These are phyloP conservation scores for Bradynema listronoti DNA, from an alignment of 1,140 invertebrate genomes.

Conservation along the genomic window DNA sequence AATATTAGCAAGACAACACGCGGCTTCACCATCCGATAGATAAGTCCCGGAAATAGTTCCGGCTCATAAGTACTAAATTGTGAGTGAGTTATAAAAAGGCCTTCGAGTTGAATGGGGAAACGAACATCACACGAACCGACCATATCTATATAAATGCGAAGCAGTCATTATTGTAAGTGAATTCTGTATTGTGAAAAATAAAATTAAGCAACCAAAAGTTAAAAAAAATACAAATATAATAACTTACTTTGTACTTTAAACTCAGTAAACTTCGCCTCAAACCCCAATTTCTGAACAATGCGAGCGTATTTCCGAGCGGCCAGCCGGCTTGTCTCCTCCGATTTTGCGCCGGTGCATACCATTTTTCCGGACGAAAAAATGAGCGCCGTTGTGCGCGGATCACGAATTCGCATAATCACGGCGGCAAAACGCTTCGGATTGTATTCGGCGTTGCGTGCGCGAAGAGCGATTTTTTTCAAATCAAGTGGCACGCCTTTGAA, in stretches of 20 bases:
- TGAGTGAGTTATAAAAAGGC: conserved; percentile 86
- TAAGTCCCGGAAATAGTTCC: conserved; percentile 88
- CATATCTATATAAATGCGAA: too few relatives aligned
- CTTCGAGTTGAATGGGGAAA: conserved; percentile 95
- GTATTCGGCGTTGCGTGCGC: conserved; percentile 98
- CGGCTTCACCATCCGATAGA: conserved; percentile 98
- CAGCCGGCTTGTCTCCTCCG: conserved; percentile 73
- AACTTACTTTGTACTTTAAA: conserved; percentile 75
- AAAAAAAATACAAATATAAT: background rate
- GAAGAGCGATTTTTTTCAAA: conserved; percentile 91
- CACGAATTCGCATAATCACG: conserved; percentile 97
- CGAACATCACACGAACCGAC: conserved; percentile 98
- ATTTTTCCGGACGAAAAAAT: conserved; percentile 99
- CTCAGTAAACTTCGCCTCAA: conserved; percentile 94
- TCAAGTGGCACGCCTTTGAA: conserved; percentile 69
- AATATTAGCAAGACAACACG: conserved; percentile 81
- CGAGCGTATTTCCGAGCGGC: conserved; percentile 71
- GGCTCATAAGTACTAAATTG: conserved; percentile 80
- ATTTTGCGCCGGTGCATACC: conserved; percentile 99
- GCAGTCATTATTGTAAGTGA: too few relatives aligned
- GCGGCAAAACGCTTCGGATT: conserved; percentile 87
- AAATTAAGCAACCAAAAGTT: background rate
- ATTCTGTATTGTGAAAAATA: too few relatives aligned
- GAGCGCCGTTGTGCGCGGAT: conserved; percentile 92
- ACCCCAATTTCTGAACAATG: conserved; percentile 97